phyloP scores from a whole-genome alignment of 1,140 invertebrate genomes.

The Brachionus paranguensis region DNA sequence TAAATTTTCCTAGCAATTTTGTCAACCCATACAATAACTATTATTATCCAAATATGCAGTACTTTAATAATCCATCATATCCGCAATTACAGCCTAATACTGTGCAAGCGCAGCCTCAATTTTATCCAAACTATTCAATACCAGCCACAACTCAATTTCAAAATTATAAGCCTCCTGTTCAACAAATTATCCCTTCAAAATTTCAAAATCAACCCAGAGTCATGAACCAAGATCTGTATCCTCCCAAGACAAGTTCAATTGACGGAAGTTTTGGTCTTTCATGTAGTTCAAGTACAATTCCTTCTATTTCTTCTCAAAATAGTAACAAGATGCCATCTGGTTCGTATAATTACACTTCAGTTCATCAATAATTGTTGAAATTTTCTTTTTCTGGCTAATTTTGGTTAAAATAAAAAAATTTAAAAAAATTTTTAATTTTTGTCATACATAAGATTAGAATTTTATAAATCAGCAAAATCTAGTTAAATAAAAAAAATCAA shows the following conservation, averaged over 20 bases:
- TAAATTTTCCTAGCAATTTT: not conserved
- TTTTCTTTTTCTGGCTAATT: not conserved
- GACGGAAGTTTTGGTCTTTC: conserved; percentile 3
- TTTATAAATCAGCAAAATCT: not conserved
- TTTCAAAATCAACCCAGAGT: not conserved
- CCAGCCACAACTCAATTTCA: not conserved
- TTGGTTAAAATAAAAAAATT: not conserved
- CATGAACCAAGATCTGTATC: not conserved
- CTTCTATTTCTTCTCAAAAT: conserved; percentile 28
- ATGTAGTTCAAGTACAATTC: conserved; percentile 16
- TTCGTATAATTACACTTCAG: not conserved
- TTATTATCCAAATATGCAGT: conserved; percentile 19
- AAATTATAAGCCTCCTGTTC: not conserved
- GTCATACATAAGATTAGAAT: not conserved
- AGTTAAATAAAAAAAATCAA: not conserved
- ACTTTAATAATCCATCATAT: not conserved
- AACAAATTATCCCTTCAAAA: not conserved
- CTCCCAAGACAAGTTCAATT: not conserved
- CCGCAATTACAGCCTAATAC: not conserved
- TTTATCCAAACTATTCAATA: not conserved
- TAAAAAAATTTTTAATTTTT: not conserved
- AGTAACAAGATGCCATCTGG: not conserved
- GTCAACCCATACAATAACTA: not conserved
- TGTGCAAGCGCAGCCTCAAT: not conserved
- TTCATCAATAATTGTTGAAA: not conserved